phyloP scores from a whole-genome alignment of 1,140 invertebrate genomes.

The Gryon sp. region DNA sequence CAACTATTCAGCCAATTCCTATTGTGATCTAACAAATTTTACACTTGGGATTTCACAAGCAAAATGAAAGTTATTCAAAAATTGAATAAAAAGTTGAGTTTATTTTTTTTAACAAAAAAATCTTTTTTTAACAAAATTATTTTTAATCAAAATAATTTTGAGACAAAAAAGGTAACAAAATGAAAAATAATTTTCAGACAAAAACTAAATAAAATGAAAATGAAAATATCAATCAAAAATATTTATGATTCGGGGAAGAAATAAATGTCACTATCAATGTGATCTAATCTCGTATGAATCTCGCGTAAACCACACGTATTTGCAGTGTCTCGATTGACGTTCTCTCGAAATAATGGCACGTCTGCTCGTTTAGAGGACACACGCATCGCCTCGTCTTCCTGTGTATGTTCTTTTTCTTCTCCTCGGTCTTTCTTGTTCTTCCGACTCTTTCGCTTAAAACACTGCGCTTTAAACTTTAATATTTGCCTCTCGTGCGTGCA shows the following conservation, averaged over 20 bases:
- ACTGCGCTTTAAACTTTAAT: background rate
- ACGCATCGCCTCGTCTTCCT: slow-evolving; percentile 37
- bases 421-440: slow-evolving; percentile 14
- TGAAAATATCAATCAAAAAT: too few species aligned
- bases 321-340: slow-evolving; percentile 16
- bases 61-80: too few species aligned
- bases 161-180: too few species aligned
- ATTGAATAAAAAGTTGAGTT: too few species aligned
- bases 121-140: too few species aligned
- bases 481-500: background rate
- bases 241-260: background rate
- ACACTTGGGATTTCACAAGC: too few species aligned
- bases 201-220: too few species aligned
- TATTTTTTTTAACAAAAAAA: too few species aligned
- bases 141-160: too few species aligned
- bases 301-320: slow-evolving; percentile 24
- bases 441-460: background rate
- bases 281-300: slow-evolving; percentile 22
- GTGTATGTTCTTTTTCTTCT: slow-evolving; percentile 39
- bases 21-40: too few species aligned
- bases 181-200: too few species aligned
- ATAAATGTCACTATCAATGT: background rate
- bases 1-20: too few species aligned
- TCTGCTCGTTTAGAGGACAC: slow-evolving; percentile 33
- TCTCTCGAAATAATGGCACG: slow-evolving; percentile 22